Evolutionary conservation across 2,113 vertebrate genomes (phyloP).

Genomic region (Bufo bufo): DNA sequence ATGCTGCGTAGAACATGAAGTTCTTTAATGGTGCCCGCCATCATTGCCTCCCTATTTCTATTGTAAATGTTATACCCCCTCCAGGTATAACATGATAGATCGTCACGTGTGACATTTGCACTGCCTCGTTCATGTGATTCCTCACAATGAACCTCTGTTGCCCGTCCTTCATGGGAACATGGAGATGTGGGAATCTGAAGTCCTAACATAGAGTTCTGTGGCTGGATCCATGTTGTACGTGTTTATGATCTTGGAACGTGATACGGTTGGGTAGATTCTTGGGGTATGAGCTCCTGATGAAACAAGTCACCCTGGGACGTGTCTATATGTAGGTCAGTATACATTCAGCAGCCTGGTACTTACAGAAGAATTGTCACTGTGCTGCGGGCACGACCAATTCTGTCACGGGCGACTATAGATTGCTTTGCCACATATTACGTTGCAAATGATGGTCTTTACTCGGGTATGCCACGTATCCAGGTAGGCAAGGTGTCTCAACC

Average conservation of each 20-base stretch:
- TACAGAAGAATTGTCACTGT: not conserved
- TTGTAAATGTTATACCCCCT: not conserved
- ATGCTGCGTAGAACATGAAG: too few species aligned
- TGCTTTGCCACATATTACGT: not conserved
- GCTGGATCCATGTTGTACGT: not conserved
- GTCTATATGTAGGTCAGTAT: not conserved
- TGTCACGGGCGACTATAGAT: not conserved
- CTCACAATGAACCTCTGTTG: conserved; percentile 30
- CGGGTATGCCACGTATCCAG: not conserved
- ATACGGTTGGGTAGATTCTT: not conserved
- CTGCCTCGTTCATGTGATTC: conserved; percentile 22
- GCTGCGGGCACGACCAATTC: not conserved
- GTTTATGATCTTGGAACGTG: not conserved
- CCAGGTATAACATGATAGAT: not conserved
- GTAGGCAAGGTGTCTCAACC: not conserved
- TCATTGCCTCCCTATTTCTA: too few species aligned
- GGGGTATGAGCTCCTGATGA: not conserved
- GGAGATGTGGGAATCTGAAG: not conserved
- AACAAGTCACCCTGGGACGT: not conserved
- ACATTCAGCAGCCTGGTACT: not conserved
- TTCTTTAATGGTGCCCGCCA: too few species aligned
- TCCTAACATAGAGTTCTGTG: not conserved
- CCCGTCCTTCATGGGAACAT: not conserved
- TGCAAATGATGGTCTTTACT: not conserved
- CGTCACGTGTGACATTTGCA: not conserved